Evolutionary conservation across 2,797 vertebrate genomes (phyloP), one percentile per base, ranked within the genome.

Genomic region (Gymnoscopelus microlampas): DNA sequence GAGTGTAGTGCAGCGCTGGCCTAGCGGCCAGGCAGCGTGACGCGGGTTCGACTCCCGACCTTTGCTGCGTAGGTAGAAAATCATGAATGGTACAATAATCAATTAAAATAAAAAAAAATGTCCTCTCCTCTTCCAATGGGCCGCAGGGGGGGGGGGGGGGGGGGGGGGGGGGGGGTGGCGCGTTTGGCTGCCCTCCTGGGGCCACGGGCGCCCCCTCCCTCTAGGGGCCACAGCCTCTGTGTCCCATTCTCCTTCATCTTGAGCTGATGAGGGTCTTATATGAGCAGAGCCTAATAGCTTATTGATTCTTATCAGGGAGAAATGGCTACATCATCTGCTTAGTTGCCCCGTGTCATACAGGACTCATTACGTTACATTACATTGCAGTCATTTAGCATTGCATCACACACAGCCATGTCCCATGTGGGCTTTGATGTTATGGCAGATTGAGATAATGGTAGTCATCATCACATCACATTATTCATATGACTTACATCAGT

Each of bases 291-390:
- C 68, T 81, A 76, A 81, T 81, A 73, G 71, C 63, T 26, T 80
- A 85, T 86, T 72, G 80, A 90, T 90, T 70, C 68, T 47, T 12
- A 73, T 49, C 56, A 53, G 24, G 39, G 61, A 77, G 66, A 80
- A 85, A 84, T 74, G 13, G 76, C 71, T 80, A 68, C 73, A 86
- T 82, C 75, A 70, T 74, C 63, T 71, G 23, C 62, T 66, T 59
- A 64, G 66, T 35, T 61, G 54, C 55, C 51, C 76, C n/a, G 64
- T 76, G 68, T 82, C 78, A 76, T 54, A 62, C 10, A 26, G 23
- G 35, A 58, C 14, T 64, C 53, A 26, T 74, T 73, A 54, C 14
- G 26, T 68, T 55, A 15, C 32, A 32, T 44, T 44, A 44, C 39
- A 9, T 44, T 44, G 24, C 24, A 32, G 32, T 53, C 32, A 65